Conservation (phyloP, 2,113 vertebrate genomes). For the Lepus americanus region DNA sequence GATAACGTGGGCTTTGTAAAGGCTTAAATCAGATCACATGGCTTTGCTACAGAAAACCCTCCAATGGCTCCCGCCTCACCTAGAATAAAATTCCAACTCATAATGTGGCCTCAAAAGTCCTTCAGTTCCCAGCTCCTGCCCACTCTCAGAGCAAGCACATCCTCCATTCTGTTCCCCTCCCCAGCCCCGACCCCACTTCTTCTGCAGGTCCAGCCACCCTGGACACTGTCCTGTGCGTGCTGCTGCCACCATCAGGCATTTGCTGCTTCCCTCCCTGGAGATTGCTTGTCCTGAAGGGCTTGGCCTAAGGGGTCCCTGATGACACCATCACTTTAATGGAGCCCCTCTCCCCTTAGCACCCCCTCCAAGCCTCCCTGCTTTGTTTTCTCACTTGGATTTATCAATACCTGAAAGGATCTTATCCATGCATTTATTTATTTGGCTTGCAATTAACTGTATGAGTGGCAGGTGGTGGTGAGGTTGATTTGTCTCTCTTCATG, state of each 20-base stretch:
- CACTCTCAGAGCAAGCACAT: neutral
- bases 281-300: neutral
- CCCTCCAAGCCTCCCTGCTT: neutral
- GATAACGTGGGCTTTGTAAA: neutral
- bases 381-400: neutral
- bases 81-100: slow-evolving; percentile 17
- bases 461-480: neutral
- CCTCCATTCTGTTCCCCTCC: accelerated
- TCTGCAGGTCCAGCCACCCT: neutral
- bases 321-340: neutral
- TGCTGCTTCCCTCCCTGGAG: neutral
- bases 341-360: neutral
- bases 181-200: too few relatives aligned
- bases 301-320: neutral
- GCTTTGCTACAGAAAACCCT: neutral
- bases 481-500: neutral
- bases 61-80: neutral
- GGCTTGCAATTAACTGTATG: neutral
- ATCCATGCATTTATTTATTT: neutral
- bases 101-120: slow-evolving; percentile 36
- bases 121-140: neutral
- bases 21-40: neutral
- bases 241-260: neutral
- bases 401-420: neutral
- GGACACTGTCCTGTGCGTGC: neutral